Base-by-base conservation (phyloP, 2,888 invertebrate genomes). In the Idaea dimidiata region DNA sequence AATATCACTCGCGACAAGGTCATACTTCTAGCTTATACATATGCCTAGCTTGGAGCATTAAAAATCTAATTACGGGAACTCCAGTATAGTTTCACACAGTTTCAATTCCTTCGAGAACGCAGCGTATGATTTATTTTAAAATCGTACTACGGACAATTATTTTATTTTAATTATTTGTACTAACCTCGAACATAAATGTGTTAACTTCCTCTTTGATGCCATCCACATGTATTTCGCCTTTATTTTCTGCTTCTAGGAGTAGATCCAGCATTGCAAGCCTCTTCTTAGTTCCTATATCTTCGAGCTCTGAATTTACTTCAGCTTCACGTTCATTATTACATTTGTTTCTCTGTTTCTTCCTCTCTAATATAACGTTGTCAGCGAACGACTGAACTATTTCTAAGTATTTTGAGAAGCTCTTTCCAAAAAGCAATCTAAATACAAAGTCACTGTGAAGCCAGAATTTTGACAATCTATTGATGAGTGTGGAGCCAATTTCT, bases 181-280 rank as follows among this genome's bases (percentile, higher is more conserved):
- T 64, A 63, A 76, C 75, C 62, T 69, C 73, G 68, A 74, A 56
- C 72, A 95, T 95, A 72, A 96, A 95, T 0, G 95, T 96, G 71
- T 96, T 94, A 0, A 95, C 95, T 85, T 96, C 95, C 75, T 95
- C 95, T 62, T 94, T 89, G 66, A 96, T 94, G 56, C 95, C 95
- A 18, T 93, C 82, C 70, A 94, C 88, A 54, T 93, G 93, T 24
- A 96, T 84, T 67, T 93, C 83, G 0, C 93, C 94, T 63, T 93
- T 93, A 53, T 90, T 88, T 71, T 92, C 93, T 1, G 93, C 91
- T 64, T 94, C 93, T 16, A 96, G 73, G n/a, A 96, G 75, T 17
- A 95, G 85, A 83, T 96, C 95, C 66, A 96, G 81, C 77, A 96
- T 94, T 0, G 94, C 94, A 78, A 94, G 81, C 75, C 93, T 93